phyloP scores from a whole-genome alignment of 2,797 vertebrate species.

The Salmo trutta region DNA sequence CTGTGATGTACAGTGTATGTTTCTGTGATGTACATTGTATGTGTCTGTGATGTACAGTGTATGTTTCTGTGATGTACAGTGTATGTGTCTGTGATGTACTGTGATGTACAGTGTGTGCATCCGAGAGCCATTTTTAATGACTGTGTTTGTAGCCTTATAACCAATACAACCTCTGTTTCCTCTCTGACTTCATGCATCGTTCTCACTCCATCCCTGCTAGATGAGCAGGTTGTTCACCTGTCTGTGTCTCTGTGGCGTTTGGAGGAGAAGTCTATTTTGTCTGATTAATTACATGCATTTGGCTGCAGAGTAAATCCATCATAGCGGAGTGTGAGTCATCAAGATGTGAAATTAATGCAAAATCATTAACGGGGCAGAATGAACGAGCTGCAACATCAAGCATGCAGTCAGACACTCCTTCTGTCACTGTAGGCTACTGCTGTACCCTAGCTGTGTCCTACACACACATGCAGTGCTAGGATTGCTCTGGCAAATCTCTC shows the following conservation, averaged over 20 bases:
- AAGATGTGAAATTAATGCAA: constrained; percentile 68
- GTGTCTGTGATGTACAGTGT: no score
- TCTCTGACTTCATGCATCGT: no score
- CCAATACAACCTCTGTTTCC: no score
- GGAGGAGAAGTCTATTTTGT: constrained; percentile 7
- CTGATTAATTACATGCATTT: constrained; percentile 64
- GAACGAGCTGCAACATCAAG: constrained; percentile 54
- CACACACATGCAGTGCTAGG: neutral
- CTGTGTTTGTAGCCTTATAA: no score
- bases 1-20: no score
- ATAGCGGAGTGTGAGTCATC: constrained; percentile 58
- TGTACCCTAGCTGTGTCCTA: constrained; percentile 42
- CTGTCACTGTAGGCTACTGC: constrained; percentile 59
- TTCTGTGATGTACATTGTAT: no score
- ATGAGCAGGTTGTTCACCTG: constrained; percentile 46
- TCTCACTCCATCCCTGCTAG: constrained; percentile 1
- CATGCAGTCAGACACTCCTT: constrained; percentile 47
- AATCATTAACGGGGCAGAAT: constrained; percentile 70
- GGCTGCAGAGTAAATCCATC: constrained; percentile 67
- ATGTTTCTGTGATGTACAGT: no score
- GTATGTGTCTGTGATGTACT: no score
- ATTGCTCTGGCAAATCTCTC: neutral
- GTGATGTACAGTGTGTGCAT: neutral
- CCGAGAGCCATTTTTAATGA: no score
- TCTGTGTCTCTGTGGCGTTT: neutral